Evolutionary conservation across 2,797 vertebrate species (phyloP).

Genomic region (Falco concolor): DNA sequence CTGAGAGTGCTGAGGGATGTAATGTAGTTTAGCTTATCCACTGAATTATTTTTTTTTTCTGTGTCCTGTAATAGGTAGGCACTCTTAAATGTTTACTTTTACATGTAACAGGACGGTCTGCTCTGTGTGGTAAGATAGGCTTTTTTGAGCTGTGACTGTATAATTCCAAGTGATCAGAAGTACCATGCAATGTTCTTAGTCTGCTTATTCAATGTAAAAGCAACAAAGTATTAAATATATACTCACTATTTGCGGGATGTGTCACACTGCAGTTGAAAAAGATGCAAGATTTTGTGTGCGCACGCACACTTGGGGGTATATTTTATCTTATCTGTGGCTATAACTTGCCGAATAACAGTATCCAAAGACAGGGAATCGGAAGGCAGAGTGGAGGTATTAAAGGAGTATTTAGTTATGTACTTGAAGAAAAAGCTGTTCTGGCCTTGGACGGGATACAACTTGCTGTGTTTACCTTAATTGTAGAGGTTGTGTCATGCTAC

Average conservation of each 20-base stretch:
- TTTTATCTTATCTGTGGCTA: not conserved
- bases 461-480: not conserved
- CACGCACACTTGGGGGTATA: rapidly evolving
- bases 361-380: rapidly evolving
- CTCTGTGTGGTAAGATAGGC: not conserved
- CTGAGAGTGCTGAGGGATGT: not conserved
- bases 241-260: not conserved
- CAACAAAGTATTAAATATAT: not conserved
- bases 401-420: not conserved
- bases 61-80: not conserved
- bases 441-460: not conserved
- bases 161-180: not conserved
- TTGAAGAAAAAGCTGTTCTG: not conserved
- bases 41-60: not conserved
- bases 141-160: not conserved
- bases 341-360: not conserved
- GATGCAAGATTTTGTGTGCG: not conserved
- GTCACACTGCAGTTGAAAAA: not conserved
- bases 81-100: not conserved
- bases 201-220: not conserved
- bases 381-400: not conserved
- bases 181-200: not conserved
- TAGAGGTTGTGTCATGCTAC: not conserved
- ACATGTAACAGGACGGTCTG: not conserved
- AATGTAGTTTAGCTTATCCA: not conserved